Conservation (phyloP, 2,113 vertebrate genomes). For the Synodontis membranacea region DNA sequence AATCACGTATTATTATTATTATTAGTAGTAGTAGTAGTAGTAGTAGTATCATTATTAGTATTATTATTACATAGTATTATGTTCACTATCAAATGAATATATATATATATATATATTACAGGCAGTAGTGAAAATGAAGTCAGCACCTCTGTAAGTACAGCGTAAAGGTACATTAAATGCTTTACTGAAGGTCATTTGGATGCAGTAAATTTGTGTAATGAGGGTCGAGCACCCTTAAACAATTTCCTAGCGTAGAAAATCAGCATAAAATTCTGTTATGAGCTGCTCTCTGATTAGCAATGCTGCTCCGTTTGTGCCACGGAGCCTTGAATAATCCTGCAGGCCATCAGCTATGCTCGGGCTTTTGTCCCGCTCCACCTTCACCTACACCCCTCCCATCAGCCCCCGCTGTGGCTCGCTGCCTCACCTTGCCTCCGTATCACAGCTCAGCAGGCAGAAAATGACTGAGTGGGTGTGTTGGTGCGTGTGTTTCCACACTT, state of each 20-base stretch:
- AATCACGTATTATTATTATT: background rate
- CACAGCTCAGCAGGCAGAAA: conserved; percentile 43
- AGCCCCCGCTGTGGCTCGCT: conserved; percentile 8
- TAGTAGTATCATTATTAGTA: too few relatives aligned
- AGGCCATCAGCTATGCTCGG: conserved; percentile 23
- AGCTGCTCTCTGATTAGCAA: conserved; percentile 21
- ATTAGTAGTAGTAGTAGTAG: background rate
- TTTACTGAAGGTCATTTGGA: background rate
- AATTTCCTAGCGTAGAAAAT: background rate
- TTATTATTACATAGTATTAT: background rate
- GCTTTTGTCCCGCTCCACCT: conserved; percentile 34
- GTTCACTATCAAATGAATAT: background rate
- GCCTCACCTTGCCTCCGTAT: conserved; percentile 40
- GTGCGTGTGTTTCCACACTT: conserved; percentile 34
- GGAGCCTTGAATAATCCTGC: conserved; percentile 25
- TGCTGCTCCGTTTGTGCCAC: background rate
- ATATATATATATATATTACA: too few relatives aligned
- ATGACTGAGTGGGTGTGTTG: conserved; percentile 16
- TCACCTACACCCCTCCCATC: conserved; percentile 13
- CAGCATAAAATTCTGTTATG: conserved; percentile 14
- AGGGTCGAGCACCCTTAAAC: background rate
- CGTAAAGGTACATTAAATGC: background rate
- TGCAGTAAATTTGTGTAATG: background rate
- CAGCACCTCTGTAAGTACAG: background rate
- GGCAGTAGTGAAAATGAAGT: background rate